phyloP scores from a whole-genome alignment of 2,888 invertebrate species.

The Noctua fimbriata region DNA sequence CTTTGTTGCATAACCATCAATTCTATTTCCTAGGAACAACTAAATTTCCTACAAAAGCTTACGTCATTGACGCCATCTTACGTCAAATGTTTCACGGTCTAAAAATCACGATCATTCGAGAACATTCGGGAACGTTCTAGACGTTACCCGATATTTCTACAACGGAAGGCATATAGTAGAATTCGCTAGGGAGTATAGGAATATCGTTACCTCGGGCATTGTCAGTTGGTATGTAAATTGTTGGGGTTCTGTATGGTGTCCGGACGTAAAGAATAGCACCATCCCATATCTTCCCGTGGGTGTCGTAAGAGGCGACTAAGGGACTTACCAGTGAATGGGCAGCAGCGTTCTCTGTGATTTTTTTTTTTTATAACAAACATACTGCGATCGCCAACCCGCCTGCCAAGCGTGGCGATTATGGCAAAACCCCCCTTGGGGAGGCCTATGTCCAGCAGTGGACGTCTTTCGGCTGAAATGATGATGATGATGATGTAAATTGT shows the following conservation, averaged over 20 bases:
- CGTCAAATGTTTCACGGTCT: constrained; percentile 48
- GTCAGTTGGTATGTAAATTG: constrained; percentile 24
- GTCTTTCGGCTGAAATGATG: no score
- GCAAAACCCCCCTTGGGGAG: no score
- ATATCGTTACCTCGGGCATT: constrained; percentile 40
- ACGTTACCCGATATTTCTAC: constrained; percentile 24
- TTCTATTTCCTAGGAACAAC: constrained; percentile 2
- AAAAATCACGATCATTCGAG: constrained; percentile 35
- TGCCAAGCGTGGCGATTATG: no score
- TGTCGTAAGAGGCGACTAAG: no score
- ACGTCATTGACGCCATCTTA: constrained; percentile 35
- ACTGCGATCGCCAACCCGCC: no score
- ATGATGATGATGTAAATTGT: constrained; percentile 26
- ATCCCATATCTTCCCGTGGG: no score
- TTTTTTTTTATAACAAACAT: no score
- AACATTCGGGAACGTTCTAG: constrained; percentile 21
- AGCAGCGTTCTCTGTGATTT: no score
- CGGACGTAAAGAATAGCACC: no score
- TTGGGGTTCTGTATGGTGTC: no score
- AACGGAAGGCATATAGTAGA: constrained; percentile 19
- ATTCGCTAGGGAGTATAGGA: constrained; percentile 29
- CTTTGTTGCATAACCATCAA: neutral
- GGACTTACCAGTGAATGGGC: no score
- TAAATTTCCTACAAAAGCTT: constrained; percentile 5
- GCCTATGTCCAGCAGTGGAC: no score